phyloP scores from a whole-genome alignment of 2,113 vertebrate species.

The Eulemur rufifrons region DNA sequence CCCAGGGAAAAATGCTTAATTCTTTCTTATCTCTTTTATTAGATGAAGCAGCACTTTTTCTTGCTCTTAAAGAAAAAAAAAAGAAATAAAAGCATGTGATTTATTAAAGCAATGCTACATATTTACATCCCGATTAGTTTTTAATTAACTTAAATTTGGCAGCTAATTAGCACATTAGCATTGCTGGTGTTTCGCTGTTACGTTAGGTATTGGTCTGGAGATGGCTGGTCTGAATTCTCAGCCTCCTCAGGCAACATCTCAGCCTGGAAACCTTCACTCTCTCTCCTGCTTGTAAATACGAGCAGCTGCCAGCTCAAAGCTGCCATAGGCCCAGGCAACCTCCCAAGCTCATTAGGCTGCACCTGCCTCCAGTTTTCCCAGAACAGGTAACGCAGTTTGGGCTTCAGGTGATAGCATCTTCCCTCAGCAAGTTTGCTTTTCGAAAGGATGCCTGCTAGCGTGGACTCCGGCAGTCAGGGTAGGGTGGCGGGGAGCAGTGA shows the following conservation, averaged over 20 bases:
- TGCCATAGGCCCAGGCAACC: slow-evolving; percentile 24
- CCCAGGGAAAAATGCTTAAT: neutral
- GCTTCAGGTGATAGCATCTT: slow-evolving; percentile 27
- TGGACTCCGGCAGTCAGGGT: neutral
- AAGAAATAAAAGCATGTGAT: neutral
- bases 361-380: slow-evolving; percentile 68
- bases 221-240: slow-evolving; percentile 8
- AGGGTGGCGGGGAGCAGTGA: neutral
- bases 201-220: slow-evolving; percentile 46
- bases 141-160: slow-evolving; percentile 67
- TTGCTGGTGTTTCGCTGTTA: slow-evolving; percentile 24
- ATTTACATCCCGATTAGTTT: slow-evolving; percentile 59
- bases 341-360: slow-evolving; percentile 34
- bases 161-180: slow-evolving; percentile 44
- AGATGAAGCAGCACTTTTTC: neutral
- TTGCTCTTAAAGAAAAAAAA: neutral
- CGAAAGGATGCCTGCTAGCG: neutral
- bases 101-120: slow-evolving; percentile 30
- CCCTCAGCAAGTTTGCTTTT: neutral
- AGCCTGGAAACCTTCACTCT: slow-evolving; percentile 29
- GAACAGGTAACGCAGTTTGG: slow-evolving; percentile 40
- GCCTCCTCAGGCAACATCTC: slow-evolving; percentile 30
- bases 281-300: slow-evolving; percentile 63
- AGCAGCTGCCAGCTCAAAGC: slow-evolving; percentile 13
- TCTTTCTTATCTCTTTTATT: slow-evolving; percentile 31